Evolutionary conservation across 1,140 invertebrate genomes (phyloP), one percentile per base, ranked within the genome.

Genomic region (Chionoecetes opilio): DNA sequence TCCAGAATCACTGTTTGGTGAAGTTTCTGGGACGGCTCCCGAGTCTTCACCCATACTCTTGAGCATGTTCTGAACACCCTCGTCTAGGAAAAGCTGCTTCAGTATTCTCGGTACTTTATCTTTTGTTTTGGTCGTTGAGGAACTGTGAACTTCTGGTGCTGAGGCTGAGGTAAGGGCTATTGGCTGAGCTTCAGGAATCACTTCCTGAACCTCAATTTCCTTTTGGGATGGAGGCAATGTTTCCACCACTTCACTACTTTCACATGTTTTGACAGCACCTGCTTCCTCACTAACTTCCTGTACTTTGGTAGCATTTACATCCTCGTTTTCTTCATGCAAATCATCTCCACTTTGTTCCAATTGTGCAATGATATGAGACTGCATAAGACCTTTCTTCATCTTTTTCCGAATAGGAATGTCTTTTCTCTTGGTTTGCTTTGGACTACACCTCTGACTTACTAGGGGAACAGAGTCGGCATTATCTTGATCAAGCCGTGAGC

Each of bases 61-160:
- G 26, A 96, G 94, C 95, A 96, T 96, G 53, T 96, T 96, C 38
- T 96, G 95, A 3, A 96, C 96, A 37, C 96, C 96, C 84, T 96
- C 96, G 90, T 96, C 96, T 82, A 94, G 91, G 38, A 96, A 96
- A 11, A 96, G 96, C 82, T 96, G 94, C 41, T 96, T 96, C 35
- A 96, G 92, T 82, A 96, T 96, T 37, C 96, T 93, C 1, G 96
- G 96, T 29, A 95, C 91, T 53, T 95, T 96, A 38, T 96, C 95
- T 85, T 96, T 96, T 53, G 95, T 75, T 84, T 96, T 95, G 53
- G 85, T 32, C 37, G 75, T 29, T n/a, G 82, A 84, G 32, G 93
- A 26, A 93, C 35, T 63, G 41, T 37, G 86, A 41, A 32, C 82
- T 87, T 92, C 89, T 37, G 90, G 75, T 53, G 46, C 35, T 35